phyloP scores from a whole-genome alignment of 1,140 invertebrate genomes.

The Babylonia areolata region DNA sequence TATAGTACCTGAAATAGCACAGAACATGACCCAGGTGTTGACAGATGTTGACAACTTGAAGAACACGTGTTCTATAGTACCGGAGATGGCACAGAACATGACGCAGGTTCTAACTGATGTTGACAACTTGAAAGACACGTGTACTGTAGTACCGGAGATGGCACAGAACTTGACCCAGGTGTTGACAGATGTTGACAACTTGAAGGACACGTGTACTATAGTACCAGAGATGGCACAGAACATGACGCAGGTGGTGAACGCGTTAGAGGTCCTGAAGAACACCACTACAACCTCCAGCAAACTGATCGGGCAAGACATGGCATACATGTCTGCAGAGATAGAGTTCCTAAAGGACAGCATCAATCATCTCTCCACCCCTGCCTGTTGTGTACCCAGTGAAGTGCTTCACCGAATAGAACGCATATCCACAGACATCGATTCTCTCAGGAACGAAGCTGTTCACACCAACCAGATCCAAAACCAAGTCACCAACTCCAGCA shows the following conservation, averaged over 20 bases:
- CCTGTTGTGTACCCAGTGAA: not conserved
- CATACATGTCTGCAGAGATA: not conserved
- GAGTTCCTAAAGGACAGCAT: not conserved
- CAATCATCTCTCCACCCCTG: not conserved
- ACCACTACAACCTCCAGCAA: not conserved
- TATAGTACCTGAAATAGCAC: not conserved
- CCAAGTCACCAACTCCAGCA: not conserved
- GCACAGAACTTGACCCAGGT: not conserved
- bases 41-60: not conserved
- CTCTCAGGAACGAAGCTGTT: not conserved
- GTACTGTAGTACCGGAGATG: not conserved
- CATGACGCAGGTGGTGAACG: not conserved
- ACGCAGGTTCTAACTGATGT: not conserved
- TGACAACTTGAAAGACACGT: too few species aligned
- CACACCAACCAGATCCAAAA: not conserved
- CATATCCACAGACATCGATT: not conserved
- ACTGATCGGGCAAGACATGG: not conserved
- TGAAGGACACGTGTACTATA: not conserved
- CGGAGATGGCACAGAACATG: not conserved
- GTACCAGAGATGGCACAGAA: not conserved
- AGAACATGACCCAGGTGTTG: not conserved
- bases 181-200: not conserved
- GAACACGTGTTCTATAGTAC: not conserved
- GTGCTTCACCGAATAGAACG: not conserved
- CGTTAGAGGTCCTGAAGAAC: not conserved